Base-by-base conservation (phyloP, 2,888 invertebrate species). In the Orchestes rusci region DNA sequence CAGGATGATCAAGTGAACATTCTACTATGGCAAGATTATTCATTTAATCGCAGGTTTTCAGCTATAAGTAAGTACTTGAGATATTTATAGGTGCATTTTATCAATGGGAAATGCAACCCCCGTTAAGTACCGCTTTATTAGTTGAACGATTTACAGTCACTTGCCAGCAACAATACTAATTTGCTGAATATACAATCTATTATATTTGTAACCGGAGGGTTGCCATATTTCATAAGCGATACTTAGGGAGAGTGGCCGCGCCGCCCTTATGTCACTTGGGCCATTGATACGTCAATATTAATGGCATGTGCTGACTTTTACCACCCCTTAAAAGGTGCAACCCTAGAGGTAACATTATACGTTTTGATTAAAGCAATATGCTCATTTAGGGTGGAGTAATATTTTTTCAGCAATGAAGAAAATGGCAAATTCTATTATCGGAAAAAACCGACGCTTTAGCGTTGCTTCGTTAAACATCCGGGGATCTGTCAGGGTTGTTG, bases 61-160 rank as follows among this genome's bases (percentile, higher is more conserved):
- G n/a, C n/a, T n/a, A n/a, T n/a, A n/a, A n/a, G n/a, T n/a, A n/a
- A n/a, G n/a, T n/a, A n/a, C n/a, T n/a, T n/a, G n/a, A n/a, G n/a
- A n/a, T n/a, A n/a, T n/a, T n/a, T n/a, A n/a, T n/a, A n/a, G n/a
- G n/a, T n/a, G n/a, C n/a, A n/a, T n/a, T n/a, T n/a, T n/a, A n/a
- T n/a, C n/a, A n/a, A n/a, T n/a, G n/a, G n/a, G n/a, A n/a, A n/a
- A n/a, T n/a, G n/a, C n/a, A n/a, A n/a, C n/a, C n/a, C n/a, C 50
- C 59, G 59, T 63, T 62, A 64, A 64, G 64, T 61, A 56, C 55
- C 57, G 62, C 63, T 65, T 64, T 64, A 66, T 65, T 66, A 66
- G 63, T 47, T 53, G 57, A 60, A 61, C 59, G 57, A 62, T 65
- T 64, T 60, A 64, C 63, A 58, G 58, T 59, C 59, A 61, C 58